These are phyloP conservation scores for Drosophila maculinotata DNA, from an alignment of 2,888 invertebrate genomes.

Conservation along the genomic window DNA sequence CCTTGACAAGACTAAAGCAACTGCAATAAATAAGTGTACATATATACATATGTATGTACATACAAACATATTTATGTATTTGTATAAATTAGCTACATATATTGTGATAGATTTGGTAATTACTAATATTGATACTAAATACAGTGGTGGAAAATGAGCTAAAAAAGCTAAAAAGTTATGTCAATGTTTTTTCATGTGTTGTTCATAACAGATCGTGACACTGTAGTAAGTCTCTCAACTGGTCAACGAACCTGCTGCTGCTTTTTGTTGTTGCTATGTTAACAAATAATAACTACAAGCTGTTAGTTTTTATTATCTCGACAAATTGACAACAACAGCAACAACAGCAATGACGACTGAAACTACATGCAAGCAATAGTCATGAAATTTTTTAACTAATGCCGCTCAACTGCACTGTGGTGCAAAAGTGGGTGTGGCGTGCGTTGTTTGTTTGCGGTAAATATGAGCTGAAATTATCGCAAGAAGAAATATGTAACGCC, in stretches of 20 bases:
- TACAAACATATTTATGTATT: too few species aligned
- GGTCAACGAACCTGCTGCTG: slow-evolving; percentile 66
- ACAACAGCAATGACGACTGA: slow-evolving; percentile 19
- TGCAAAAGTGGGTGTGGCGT: not conserved
- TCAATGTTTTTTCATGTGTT: slow-evolving; percentile 3
- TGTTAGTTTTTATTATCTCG: slow-evolving; percentile 66
- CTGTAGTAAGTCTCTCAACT: slow-evolving; percentile 23
- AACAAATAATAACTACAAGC: slow-evolving; percentile 57
- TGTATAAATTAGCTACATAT: not conserved
- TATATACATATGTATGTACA: not conserved
- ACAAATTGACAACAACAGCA: slow-evolving; percentile 54
- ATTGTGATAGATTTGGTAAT: not conserved
- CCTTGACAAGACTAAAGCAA: slow-evolving; percentile 31
- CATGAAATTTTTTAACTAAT: slow-evolving; percentile 40
- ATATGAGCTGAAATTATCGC: slow-evolving; percentile 30
- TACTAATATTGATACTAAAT: not conserved
- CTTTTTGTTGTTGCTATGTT: slow-evolving; percentile 34
- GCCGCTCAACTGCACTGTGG: slow-evolving; percentile 26
- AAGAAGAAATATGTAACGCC: slow-evolving; percentile 19
- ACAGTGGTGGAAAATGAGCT: not conserved
- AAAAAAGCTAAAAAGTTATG: not conserved
- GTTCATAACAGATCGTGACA: slow-evolving; percentile 35
- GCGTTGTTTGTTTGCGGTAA: not conserved
- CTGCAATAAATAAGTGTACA: slow-evolving; percentile 24
- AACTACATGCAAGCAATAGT: slow-evolving; percentile 36